A percentile compares a stretch with the other conserved stretches of the same genome.
These are phyloP conservation scores for Anoura caudifer DNA, from an alignment of 2,113 vertebrate genomes.

Conservation along the genomic window DNA sequence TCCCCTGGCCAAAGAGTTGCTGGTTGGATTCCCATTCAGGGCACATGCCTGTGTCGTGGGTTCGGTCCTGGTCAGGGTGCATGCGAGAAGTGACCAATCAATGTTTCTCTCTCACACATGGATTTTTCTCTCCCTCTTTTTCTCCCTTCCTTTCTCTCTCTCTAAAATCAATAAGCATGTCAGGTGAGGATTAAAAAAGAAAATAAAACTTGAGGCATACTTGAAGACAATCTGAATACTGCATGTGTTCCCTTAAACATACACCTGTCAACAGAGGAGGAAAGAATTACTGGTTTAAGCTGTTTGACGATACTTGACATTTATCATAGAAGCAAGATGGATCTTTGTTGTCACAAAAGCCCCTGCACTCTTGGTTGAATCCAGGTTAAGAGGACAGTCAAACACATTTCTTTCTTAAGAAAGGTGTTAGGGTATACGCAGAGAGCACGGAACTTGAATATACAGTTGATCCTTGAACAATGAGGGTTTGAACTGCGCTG, in stretches of 20 bases:
- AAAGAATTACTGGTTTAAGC: background rate
- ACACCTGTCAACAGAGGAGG: background rate
- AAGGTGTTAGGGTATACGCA: background rate
- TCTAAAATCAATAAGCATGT: too few species aligned
- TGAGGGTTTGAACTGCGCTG: background rate
- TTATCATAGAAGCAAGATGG: background rate
- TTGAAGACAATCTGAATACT: background rate
- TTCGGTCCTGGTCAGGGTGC: too few species aligned
- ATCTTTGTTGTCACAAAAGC: background rate
- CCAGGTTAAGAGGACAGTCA: background rate
- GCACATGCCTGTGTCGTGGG: too few species aligned
- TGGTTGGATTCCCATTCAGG: too few species aligned
- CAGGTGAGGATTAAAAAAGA: background rate
- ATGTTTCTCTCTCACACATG: too few species aligned
- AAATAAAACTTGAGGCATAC: background rate
- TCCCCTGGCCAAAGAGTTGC: too few species aligned
- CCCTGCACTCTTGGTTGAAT: background rate
- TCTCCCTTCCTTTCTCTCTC: too few species aligned
- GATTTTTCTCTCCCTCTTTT: too few species aligned
- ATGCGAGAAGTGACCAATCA: too few species aligned
- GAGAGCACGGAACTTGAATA: background rate
- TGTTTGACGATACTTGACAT: background rate
- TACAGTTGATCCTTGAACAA: background rate
- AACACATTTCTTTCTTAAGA: background rate
- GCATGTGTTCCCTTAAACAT: background rate